Base-by-base conservation (phyloP, 1,140 invertebrate species). In the Drosophila ananassae region DNA sequence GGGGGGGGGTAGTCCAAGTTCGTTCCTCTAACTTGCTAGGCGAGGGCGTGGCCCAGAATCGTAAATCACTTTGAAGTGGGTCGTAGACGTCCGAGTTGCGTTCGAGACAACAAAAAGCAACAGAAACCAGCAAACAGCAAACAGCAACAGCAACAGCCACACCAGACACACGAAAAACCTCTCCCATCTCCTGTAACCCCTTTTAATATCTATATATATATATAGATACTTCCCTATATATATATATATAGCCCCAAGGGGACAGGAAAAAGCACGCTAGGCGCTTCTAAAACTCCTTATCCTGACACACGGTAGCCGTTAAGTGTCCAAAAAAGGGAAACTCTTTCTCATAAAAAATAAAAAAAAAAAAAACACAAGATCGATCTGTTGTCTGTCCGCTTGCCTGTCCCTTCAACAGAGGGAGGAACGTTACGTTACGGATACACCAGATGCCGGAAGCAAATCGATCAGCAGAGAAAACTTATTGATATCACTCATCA, bases 51-150 rank as follows among this genome's bases (percentile, higher is more conserved):
- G 79, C 90, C 57, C 63, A 79, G 73, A 89, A 91, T 91, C 90
- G 90, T 91, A 91, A 91, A 91, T 91, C 90, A 91, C 85, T 91
- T 91, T 91, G 90, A 91, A 91, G 90, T 91, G 90, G 89, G 90
- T 91, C 89, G 89, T 83, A 89, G 89, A 83, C 89, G 81, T 85
- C 79, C 78, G 74, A 79, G 78, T 74, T 80, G 66, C 82, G 82
- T 87, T 87, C 69, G 69, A 85, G 76, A 30, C 56, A 74, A 25
- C 55, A 67, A 28, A 21, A 48, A 21, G 51, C 47, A 34, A 44
- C 8, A 21, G 7, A 21, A 53, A 66, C 21, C 61, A 48, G 47
- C 52, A 37, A 52, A 39, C 66, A 69, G 51, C 53, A 48, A 37
- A 6, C 39, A 41, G 39, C 12, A 41, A 12, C 34, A 39, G 37